Conservation (phyloP, 2,797 vertebrate species). For the Pteropus rufus region DNA sequence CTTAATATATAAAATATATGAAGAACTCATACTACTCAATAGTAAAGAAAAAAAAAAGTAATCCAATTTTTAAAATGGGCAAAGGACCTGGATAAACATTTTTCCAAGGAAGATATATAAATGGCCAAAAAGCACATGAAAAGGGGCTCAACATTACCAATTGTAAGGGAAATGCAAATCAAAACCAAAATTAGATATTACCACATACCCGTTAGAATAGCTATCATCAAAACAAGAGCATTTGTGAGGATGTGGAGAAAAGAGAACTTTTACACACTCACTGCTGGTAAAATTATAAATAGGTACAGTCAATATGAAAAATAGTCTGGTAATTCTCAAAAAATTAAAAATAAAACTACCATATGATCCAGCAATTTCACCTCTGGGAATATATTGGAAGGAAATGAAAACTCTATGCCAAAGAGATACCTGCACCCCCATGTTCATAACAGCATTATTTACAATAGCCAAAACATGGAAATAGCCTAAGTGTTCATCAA, state of each 20-base stretch:
- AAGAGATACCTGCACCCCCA: not conserved
- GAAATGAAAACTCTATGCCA: not conserved
- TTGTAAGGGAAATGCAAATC: not conserved
- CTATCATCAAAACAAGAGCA: not conserved
- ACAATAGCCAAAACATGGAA: not conserved
- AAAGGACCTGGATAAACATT: not conserved
- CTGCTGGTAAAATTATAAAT: not conserved
- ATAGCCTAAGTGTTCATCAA: not conserved
- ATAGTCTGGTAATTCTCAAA: not conserved
- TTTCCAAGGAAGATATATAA: not conserved
- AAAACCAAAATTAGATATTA: not conserved
- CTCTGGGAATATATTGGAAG: not conserved
- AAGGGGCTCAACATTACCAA: not conserved
- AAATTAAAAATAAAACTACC: not conserved
- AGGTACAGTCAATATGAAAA: not conserved
- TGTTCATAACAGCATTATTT: not conserved
- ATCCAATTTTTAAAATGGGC: not conserved
- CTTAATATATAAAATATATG: not conserved
- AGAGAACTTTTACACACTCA: not conserved
- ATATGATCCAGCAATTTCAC: not conserved
- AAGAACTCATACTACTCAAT: not conserved
- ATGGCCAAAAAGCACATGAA: not conserved
- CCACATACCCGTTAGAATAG: not conserved
- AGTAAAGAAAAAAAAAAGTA: not conserved
- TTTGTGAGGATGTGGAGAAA: not conserved